Percentiles rank a stretch among this genome's conserved stretches.
Conservation (phyloP, 2,113 vertebrate species). For the Grallaria varia region DNA sequence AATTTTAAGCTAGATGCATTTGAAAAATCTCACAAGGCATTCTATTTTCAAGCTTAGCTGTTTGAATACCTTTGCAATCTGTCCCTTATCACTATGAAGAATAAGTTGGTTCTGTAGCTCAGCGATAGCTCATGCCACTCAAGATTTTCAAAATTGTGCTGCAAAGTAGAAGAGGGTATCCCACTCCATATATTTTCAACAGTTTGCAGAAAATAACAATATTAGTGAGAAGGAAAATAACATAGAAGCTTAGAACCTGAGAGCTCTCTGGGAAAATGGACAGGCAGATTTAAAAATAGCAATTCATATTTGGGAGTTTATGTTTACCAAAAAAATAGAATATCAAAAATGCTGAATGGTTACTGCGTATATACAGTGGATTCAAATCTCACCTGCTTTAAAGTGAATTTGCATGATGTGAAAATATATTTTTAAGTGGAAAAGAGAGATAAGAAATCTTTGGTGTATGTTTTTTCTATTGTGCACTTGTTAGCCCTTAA, state of each 20-base stretch:
- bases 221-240: background rate
- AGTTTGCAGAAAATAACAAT: background rate
- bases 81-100: background rate
- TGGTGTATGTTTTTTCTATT: background rate
- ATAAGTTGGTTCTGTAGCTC: background rate
- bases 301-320: background rate
- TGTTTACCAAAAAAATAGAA: background rate
- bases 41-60: background rate
- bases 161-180: background rate
- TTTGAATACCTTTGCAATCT: background rate
- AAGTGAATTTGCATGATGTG: background rate
- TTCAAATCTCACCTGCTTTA: background rate
- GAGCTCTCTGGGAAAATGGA: background rate
- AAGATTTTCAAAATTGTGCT: background rate
- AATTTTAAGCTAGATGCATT: background rate
- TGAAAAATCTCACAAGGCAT: background rate
- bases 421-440: background rate
- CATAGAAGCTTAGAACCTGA: background rate
- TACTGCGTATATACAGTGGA: background rate
- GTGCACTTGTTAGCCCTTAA: background rate
- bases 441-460: background rate
- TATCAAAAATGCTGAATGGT: background rate
- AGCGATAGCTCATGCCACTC: background rate
- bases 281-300: background rate
- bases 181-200: background rate